Evolutionary conservation across 1,140 invertebrate genomes (phyloP).

Genomic region (Drosophila ercepeae): DNA sequence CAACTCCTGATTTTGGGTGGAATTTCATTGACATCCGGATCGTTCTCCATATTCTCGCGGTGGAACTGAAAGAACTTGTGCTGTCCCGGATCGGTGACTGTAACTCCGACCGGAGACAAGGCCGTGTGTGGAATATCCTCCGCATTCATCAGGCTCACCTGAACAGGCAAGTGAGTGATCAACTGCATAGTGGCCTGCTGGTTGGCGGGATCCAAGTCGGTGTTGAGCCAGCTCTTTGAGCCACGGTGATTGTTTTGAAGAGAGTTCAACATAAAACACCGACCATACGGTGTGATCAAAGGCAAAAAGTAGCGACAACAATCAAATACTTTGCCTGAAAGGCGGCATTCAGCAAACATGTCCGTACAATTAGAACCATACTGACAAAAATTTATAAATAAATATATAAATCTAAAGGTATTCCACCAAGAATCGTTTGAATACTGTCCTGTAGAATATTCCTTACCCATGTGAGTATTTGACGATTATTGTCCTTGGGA

Average conservation of each 20-base stretch:
- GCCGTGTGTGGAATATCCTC: constrained; percentile 69
- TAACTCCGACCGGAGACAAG: constrained; percentile 30
- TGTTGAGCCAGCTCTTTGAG: constrained; percentile 48
- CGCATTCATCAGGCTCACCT: constrained; percentile 50
- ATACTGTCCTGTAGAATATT: not conserved
- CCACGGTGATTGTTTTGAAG: constrained; percentile 76
- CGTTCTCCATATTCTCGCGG: constrained; percentile 62
- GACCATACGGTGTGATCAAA: constrained; percentile 84
- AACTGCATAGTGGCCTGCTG: constrained; percentile 40
- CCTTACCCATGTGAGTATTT: constrained; percentile 8
- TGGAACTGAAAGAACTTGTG: constrained; percentile 58
- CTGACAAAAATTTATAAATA: constrained; percentile 26
- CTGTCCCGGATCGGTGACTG: constrained; percentile 40
- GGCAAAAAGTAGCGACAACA: constrained; percentile 85
- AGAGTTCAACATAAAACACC: constrained; percentile 85
- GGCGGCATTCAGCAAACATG: constrained; percentile 83
- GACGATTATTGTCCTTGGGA: constrained; percentile 26
- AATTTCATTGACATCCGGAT: constrained; percentile 67
- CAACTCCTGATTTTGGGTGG: constrained; percentile 83
- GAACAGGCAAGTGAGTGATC: constrained; percentile 16
- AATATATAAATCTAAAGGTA: not conserved
- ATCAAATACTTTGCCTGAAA: constrained; percentile 84
- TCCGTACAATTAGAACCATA: constrained; percentile 67
- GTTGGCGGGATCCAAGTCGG: constrained; percentile 29
- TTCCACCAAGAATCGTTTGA: too few relatives aligned